phyloP scores from a whole-genome alignment of 1,140 invertebrate genomes.

The Drosophila mayri region DNA sequence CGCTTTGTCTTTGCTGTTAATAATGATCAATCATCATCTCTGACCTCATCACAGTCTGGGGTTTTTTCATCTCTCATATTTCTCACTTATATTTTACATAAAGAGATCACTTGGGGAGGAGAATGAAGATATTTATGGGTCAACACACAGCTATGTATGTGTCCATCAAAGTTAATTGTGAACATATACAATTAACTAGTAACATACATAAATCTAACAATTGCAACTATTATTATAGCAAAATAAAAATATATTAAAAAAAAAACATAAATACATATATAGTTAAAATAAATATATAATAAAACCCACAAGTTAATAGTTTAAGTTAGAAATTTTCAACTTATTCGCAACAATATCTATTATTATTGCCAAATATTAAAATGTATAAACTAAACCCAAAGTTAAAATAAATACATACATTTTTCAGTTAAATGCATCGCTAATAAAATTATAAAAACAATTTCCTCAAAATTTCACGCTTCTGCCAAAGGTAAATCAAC shows the following conservation, averaged over 20 bases:
- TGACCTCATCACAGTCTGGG: constrained; percentile 40
- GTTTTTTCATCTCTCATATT: constrained; percentile 7
- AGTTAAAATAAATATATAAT: not conserved
- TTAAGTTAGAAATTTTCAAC: no score
- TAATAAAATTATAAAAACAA: not conserved
- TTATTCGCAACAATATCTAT: not conserved
- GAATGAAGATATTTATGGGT: constrained; percentile 16
- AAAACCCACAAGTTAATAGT: no score
- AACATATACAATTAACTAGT: not conserved
- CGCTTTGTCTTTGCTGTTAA: constrained; percentile 21
- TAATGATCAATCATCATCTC: constrained; percentile 40
- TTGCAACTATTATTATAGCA: not conserved
- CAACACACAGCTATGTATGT: constrained; percentile 9
- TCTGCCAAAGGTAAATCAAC: constrained; percentile 19
- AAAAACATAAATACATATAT: no score
- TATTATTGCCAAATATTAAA: no score
- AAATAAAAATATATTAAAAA: not conserved
- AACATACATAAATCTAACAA: not conserved
- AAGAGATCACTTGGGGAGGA: not conserved
- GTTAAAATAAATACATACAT: not conserved
- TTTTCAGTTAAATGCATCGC: not conserved
- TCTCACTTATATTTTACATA: constrained; percentile 22
- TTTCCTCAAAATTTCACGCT: constrained; percentile 13
- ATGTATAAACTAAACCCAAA: no score
- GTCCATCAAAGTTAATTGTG: not conserved